Conservation (phyloP, 2,113 vertebrate genomes). For the Mixornis gularis region DNA sequence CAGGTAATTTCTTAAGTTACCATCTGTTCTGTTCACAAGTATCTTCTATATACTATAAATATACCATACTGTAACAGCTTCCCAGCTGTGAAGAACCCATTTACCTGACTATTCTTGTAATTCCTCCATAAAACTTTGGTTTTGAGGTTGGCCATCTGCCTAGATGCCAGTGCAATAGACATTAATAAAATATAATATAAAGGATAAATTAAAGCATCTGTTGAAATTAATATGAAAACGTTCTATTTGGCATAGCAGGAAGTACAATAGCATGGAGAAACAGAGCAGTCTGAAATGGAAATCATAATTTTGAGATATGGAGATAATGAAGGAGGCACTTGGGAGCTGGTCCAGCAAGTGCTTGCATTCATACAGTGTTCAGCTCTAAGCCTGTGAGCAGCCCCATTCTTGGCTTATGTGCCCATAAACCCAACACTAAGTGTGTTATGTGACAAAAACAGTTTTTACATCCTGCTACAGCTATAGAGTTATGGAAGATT, state of each 20-base stretch:
- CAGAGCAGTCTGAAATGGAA: background rate
- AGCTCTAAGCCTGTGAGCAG: background rate
- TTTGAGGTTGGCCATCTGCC: slow-evolving; percentile 40
- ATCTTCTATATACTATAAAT: slow-evolving; percentile 51
- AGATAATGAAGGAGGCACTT: background rate
- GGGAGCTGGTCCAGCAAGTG: background rate
- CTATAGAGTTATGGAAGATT: background rate
- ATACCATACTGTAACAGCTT: slow-evolving; percentile 36
- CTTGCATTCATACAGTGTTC: background rate
- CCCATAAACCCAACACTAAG: background rate
- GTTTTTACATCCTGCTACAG: background rate
- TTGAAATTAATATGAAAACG: background rate
- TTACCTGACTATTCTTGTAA: slow-evolving; percentile 34
- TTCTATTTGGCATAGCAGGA: background rate
- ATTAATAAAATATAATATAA: slow-evolving; percentile 13
- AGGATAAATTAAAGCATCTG: slow-evolving; percentile 13
- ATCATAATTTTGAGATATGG: background rate
- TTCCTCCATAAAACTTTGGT: slow-evolving; percentile 17
- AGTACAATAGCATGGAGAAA: background rate
- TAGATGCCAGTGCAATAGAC: background rate
- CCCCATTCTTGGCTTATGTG: background rate
- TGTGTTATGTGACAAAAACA: background rate
- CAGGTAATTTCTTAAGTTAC: slow-evolving; percentile 49
- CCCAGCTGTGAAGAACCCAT: slow-evolving; percentile 48
- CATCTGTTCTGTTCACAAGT: slow-evolving; percentile 48